Percentiles rank a stretch among this genome's conserved stretches.
Evolutionary conservation across 2,888 invertebrate genomes (phyloP).

Genomic region (Micoletzkya japonica): DNA sequence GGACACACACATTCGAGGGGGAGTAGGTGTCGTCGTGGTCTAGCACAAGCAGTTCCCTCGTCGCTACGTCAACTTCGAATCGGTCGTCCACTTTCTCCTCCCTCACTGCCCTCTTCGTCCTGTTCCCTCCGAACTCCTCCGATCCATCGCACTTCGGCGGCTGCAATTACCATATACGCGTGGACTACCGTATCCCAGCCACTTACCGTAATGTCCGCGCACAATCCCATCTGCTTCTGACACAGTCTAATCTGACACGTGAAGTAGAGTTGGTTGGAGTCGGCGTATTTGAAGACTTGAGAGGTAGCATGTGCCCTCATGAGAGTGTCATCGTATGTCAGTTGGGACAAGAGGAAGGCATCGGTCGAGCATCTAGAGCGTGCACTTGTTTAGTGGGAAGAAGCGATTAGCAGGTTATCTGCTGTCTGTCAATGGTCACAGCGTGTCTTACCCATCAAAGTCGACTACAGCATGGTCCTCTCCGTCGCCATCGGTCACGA

Average conservation of each 20-base stretch:
- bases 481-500: slow-evolving; percentile 62
- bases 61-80: slow-evolving; percentile 57
- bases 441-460: slow-evolving; percentile 20
- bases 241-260: slow-evolving; percentile 63
- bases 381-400: background rate
- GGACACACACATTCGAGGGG: slow-evolving; percentile 13
- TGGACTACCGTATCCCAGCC: background rate
- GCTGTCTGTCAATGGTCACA: too few relatives aligned
- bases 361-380: slow-evolving; percentile 54
- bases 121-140: background rate
- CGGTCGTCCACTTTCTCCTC: slow-evolving; percentile 16
- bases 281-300: slow-evolving; percentile 62
- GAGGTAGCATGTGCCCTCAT: slow-evolving; percentile 60
- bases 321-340: slow-evolving; percentile 52
- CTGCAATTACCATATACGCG: slow-evolving; percentile 1
- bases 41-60: slow-evolving; percentile 54
- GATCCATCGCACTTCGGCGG: slow-evolving; percentile 9
- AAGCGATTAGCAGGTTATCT: background rate
- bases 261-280: slow-evolving; percentile 62
- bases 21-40: slow-evolving; percentile 47
- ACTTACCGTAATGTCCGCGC: slow-evolving; percentile 59
- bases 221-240: slow-evolving; percentile 62
- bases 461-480: slow-evolving; percentile 48
- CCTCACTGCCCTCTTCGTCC: slow-evolving; percentile 21
- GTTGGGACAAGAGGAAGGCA: slow-evolving; percentile 50